A percentile compares a stretch with the other conserved stretches of the same genome.
These are phyloP conservation scores for Trissonchulus latispiculum DNA, from an alignment of 2,888 invertebrate species.

Conservation along the genomic window DNA sequence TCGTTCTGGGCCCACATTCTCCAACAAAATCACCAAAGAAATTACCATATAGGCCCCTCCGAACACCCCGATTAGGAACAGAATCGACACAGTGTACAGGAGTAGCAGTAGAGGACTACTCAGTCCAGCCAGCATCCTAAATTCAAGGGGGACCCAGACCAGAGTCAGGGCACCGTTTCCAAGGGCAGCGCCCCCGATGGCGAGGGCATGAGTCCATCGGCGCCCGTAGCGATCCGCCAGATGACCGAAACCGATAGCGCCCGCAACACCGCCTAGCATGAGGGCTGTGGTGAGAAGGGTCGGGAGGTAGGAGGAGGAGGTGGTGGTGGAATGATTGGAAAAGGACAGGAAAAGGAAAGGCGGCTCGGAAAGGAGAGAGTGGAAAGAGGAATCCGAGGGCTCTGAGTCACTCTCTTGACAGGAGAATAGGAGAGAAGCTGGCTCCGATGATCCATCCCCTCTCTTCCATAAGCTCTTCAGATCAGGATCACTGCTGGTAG, in stretches of 20 bases:
- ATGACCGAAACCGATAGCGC: constrained; percentile 19
- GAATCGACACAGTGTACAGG: too few species aligned
- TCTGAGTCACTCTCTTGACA: too few species aligned
- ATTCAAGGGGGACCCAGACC: not conserved
- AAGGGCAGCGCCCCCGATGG: constrained; percentile 1
- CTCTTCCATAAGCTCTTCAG: too few species aligned
- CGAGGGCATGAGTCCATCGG: not conserved
- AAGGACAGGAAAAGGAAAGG: too few species aligned
- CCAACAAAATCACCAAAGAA: constrained; percentile 22
- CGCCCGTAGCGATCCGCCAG: constrained; percentile 23
- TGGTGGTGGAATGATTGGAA: too few species aligned
- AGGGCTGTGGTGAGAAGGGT: constrained; percentile 21
- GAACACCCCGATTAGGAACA: constrained; percentile 20
- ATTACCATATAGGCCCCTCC: constrained; percentile 25
- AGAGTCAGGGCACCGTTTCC: not conserved
- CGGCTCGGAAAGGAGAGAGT: too few species aligned
- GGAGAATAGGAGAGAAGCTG: too few species aligned
- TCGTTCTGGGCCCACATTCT: constrained; percentile 18
- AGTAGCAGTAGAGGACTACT: too few species aligned
- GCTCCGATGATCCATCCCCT: too few species aligned
- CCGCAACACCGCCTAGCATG: constrained; percentile 24
- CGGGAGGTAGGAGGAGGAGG: constrained; percentile 20
- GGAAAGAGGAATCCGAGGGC: too few species aligned
- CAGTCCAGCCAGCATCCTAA: too few species aligned
- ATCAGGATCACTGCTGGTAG: too few species aligned